These are phyloP conservation scores for Hyles euphorbiae DNA, from an alignment of 1,140 invertebrate genomes.

Conservation along the genomic window DNA sequence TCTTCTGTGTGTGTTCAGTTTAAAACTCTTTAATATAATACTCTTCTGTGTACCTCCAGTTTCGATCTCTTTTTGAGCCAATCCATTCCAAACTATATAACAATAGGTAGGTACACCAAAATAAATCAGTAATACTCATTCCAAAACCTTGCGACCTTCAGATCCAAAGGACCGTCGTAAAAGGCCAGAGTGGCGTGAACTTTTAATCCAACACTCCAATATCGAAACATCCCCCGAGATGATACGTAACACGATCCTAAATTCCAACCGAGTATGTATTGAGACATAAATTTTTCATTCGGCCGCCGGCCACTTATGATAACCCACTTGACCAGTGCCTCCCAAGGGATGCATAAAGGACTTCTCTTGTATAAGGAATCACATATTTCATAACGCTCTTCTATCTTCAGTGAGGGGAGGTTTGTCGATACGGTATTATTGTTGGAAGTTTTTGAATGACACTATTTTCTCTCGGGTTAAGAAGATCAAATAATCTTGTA, in stretches of 20 bases:
- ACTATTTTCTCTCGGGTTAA: too few species aligned
- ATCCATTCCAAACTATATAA: too few species aligned
- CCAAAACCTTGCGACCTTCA: too few species aligned
- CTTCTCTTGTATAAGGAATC: conserved; percentile 71
- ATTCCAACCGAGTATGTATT: conserved; percentile 46
- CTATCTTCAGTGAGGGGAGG: conserved; percentile 26
- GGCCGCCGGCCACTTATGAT: conserved; percentile 55
- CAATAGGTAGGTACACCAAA: too few species aligned
- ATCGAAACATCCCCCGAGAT: conserved; percentile 36
- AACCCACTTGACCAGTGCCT: conserved; percentile 56
- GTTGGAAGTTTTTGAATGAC: neutral
- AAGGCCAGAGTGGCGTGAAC: neutral
- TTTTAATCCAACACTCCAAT: conserved; percentile 18
- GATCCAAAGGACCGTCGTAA: too few species aligned
- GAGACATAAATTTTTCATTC: conserved; percentile 73
- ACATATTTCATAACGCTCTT: conserved; percentile 70
- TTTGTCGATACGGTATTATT: conserved; percentile 17
- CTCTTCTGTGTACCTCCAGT: too few species aligned
- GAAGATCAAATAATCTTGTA: too few species aligned
- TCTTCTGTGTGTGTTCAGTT: too few species aligned
- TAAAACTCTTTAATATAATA: too few species aligned
- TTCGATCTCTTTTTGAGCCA: too few species aligned
- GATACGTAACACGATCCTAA: conserved; percentile 34
- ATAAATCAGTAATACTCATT: too few species aligned
- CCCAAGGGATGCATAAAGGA: conserved; percentile 71